A percentile compares a stretch with the other conserved stretches of the same genome.
phyloP scores from a whole-genome alignment of 2,888 invertebrate species.

The Scaptomyza reducta region DNA sequence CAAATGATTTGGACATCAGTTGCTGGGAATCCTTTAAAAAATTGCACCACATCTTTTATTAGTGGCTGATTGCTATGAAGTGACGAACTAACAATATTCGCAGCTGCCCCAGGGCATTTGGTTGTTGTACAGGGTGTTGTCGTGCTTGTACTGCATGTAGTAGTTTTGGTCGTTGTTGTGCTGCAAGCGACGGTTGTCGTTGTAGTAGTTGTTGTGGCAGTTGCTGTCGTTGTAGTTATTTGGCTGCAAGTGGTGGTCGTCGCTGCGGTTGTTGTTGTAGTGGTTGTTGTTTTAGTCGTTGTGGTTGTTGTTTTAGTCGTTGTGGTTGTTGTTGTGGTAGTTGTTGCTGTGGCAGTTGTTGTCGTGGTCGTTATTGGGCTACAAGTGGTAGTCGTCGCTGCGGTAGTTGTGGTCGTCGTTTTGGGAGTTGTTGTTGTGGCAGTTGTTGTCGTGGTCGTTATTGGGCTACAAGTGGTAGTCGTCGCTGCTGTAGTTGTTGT shows the following conservation, averaged over 20 bases:
- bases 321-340: not conserved
- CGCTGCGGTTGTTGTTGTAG: not conserved
- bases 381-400: slow-evolving; percentile 25
- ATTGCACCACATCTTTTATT: slow-evolving; percentile 37
- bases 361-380: slow-evolving; percentile 15
- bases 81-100: slow-evolving; percentile 11
- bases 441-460: slow-evolving; percentile 11
- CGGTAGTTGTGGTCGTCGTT: slow-evolving; percentile 23
- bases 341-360: slow-evolving; percentile 1
- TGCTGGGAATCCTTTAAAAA: slow-evolving; percentile 3
- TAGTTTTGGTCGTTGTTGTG: slow-evolving; percentile 4
- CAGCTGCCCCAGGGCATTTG: slow-evolving; percentile 7
- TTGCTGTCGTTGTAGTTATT: slow-evolving; percentile 12
- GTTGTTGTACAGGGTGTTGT: slow-evolving; percentile 4
- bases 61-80: slow-evolving; percentile 21
- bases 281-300: not conserved
- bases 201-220: slow-evolving; percentile 3
- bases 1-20: slow-evolving; percentile 49
- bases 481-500: slow-evolving; percentile 1
- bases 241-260: slow-evolving; percentile 3
- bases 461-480: too few relatives aligned
- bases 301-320: slow-evolving; percentile 2
- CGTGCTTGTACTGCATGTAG: slow-evolving; percentile 7
- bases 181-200: slow-evolving; percentile 2
- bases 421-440: slow-evolving; percentile 15